phyloP scores from a whole-genome alignment of 2,113 vertebrate genomes.

The Bettongia penicillata region DNA sequence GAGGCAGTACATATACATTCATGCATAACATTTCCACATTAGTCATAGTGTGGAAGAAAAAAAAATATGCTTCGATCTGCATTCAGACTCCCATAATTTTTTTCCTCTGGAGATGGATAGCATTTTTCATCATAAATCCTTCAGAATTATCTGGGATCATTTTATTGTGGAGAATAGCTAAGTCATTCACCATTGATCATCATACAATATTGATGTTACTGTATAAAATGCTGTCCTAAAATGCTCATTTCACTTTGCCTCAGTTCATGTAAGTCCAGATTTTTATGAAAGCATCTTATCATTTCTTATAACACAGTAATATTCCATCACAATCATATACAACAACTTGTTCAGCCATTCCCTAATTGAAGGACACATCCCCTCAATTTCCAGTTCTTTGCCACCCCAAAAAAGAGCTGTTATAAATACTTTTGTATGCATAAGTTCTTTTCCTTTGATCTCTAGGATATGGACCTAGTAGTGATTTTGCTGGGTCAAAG shows the following conservation, averaged over 20 bases:
- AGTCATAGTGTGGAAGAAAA: neutral
- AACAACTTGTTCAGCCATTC: neutral
- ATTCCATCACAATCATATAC: too few relatives aligned
- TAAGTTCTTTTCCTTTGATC: too few relatives aligned
- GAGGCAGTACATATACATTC: neutral
- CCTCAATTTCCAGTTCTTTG: neutral
- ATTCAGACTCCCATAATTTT: too few relatives aligned
- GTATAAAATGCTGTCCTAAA: neutral
- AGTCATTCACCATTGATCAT: neutral
- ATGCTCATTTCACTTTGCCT: neutral
- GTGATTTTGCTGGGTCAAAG: too few relatives aligned
- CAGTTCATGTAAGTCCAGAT: neutral
- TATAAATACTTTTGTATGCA: neutral
- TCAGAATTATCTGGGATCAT: neutral
- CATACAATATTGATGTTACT: neutral
- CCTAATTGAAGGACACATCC: neutral
- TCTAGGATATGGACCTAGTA: too few relatives aligned
- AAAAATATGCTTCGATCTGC: too few relatives aligned
- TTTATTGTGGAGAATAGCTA: neutral
- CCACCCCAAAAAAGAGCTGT: neutral
- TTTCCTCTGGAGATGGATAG: neutral
- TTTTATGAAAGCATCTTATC: neutral
- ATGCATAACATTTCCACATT: neutral
- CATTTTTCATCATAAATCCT: neutral
- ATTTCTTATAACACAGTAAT: neutral